Base-by-base conservation (phyloP, 2,797 vertebrate genomes). In the Peromyscus eremicus region DNA sequence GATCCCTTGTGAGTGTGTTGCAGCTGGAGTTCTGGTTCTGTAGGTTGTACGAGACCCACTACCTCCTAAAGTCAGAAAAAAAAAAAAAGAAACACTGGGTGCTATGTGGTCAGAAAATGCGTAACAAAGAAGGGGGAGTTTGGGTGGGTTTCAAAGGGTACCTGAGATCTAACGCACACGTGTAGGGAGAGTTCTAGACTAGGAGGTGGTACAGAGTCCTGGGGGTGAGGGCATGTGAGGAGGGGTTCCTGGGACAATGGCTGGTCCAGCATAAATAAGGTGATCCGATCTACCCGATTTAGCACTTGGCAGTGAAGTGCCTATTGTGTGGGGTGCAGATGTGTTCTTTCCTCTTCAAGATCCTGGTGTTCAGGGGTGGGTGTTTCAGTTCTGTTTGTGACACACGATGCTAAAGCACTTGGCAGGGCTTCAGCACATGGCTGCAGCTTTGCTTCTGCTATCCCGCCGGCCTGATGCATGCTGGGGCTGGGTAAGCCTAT, bases 331-430 rank as follows among this genome's bases (percentile, higher is more conserved):
- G 62, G 83, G 29, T 80, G 71, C 75, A 94, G 57, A n/a, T 91
- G 62, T 89, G 62, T 85, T 82, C 77, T 91, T 95, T 96, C 71
- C 66, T 86, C 79, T 76, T 95, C 91, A 81, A 71, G 75, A 40
- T 70, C 52, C 77, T 82, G 25, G 37, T 12, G n/a, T 81, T 52
- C 70, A 90, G 83, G 91, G 76, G 60, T 9, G 49, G 34, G 29
- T 57, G 55, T 71, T 97, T 83, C 57, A 52, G 62, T 94, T 70
- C 66, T 83, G 76, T 88, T 91, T 40, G 32, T 86, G 64, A 49
- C 29, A 55, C 12, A 0, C 4, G 43, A 43, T 77, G 52, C 57
- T 86, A 37, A 60, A 60, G 62, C 62, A 1, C 82, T 71, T 21
- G 43, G 87, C 83, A 57, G 77, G 64, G 80, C 57, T 80, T 94